These are phyloP conservation scores for Apamea sordens DNA, from an alignment of 2,888 invertebrate species.

Conservation along the genomic window DNA sequence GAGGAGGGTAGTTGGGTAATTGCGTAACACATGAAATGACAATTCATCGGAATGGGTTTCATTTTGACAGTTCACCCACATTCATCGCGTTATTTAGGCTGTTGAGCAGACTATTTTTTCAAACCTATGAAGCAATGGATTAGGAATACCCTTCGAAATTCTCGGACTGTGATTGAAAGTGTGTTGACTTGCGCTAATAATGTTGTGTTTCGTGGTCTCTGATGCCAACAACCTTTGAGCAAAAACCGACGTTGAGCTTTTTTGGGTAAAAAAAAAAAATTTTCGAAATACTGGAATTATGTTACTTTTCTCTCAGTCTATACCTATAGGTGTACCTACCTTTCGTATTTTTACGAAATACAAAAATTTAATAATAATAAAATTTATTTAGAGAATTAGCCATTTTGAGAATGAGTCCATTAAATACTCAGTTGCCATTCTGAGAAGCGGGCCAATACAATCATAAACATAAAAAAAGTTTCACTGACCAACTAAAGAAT, in stretches of 20 bases:
- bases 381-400: no score
- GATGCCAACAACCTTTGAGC: neutral
- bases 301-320: neutral
- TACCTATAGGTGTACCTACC: neutral
- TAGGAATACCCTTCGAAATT: neutral
- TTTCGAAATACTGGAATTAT: neutral
- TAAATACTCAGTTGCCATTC: no score
- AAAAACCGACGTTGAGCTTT: neutral
- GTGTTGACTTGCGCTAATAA: neutral
- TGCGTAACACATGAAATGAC: no score
- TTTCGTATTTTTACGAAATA: neutral
- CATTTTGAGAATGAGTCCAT: no score
- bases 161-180: neutral
- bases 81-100: no score
- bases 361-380: neutral
- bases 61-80: no score
- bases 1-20: no score
- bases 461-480: neutral
- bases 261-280: no score
- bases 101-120: no score
- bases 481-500: neutral
- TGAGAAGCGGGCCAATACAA: no score
- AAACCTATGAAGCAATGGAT: no score
- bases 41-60: no score
- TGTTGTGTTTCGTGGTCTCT: neutral